Evolutionary conservation across 1,140 invertebrate genomes (phyloP), one percentile per base, ranked within the genome.

Genomic region (Sycophaga agraensis): DNA sequence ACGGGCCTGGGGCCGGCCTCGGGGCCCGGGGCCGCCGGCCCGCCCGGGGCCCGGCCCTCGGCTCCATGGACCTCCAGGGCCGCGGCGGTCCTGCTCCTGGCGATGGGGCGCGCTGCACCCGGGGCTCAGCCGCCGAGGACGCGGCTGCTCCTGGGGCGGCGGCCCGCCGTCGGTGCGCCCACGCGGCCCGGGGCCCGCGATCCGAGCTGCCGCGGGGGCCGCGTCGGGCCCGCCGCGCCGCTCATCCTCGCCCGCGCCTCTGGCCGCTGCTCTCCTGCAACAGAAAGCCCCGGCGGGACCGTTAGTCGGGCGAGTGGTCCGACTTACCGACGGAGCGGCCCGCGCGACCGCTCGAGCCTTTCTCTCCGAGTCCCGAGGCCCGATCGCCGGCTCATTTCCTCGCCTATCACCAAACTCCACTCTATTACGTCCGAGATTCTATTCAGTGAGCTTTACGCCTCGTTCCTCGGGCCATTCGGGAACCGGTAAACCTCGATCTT

Each of bases 1-100:
- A 79, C 74, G 22, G 78, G 75, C 72, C 76, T 73, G 60, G 76
- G 77, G 71, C 73, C 78, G 69, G 75, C 77, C 71, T 76, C 76
- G 61, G 74, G 75, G 65, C 75, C 71, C 64, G 74, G 75, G 61
- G 74, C 74, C 66, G 75, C 71, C 64, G 74, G 75, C 73, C 77
- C 77, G 67, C 77, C 77, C 78, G 79, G 79, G 54, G 62, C 75
- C 69, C 70, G 68, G 50, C 64, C 71, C 68, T 78, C 71, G 69
- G 70, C n/a, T n/a, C n/a, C 77, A 78, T 79, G 61, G 66, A 68
- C 71, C 68, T 72, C 67, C 70, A 68, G 62, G 53, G 63, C 63
- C 28, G n/a, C n/a, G n/a, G n/a, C n/a, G n/a, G n/a, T n/a, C n/a
- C n/a, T n/a, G n/a, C n/a, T n/a, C 40, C 19, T n/a, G 28, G 28